Conservation (phyloP, 2,797 vertebrate genomes). For the Sebastes ruberrimus region DNA sequence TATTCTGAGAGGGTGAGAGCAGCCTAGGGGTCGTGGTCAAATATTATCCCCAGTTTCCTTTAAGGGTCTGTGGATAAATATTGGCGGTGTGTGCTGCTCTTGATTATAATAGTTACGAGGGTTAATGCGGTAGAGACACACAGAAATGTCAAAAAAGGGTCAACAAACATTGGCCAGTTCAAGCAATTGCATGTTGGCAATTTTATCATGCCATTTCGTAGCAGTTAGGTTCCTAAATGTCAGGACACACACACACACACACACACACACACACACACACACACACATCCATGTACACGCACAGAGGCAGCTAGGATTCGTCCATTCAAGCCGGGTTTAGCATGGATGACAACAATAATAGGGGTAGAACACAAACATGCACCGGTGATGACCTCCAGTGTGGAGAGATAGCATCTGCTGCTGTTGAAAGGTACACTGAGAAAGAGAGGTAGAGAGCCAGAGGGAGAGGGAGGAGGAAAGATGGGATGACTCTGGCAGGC, state of each 20-base stretch:
- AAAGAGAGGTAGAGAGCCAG: conserved; percentile 5
- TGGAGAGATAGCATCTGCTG: conserved; percentile 55
- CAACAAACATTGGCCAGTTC: conserved; percentile 16
- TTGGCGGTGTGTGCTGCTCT: conserved; percentile 45
- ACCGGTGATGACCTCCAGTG: conserved; percentile 58
- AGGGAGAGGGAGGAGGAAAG: conserved; percentile 11
- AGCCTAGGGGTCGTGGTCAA: conserved; percentile 54
- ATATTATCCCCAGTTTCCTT: conserved; percentile 62
- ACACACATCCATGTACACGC: background rate
- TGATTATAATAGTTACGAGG: conserved; percentile 47
- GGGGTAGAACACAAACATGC: conserved; percentile 68
- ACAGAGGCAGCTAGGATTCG: conserved; percentile 11
- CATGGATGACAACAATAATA: conserved; percentile 55
- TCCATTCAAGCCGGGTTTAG: conserved; percentile 41
- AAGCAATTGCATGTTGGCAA: background rate
- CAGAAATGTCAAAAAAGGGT: background rate
- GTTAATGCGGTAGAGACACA: conserved; percentile 36
- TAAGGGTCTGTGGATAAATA: conserved; percentile 41
- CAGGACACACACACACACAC: conserved; percentile 29
- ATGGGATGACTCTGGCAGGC: conserved; percentile 18
- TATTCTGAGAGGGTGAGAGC: conserved; percentile 62
- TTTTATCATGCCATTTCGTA: conserved; percentile 31
- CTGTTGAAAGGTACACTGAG: conserved; percentile 48
- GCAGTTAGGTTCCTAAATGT: conserved; percentile 58
- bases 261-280: conserved; percentile 6